These are phyloP conservation scores for Clostera curtula DNA, from an alignment of 2,888 invertebrate species.

Conservation along the genomic window DNA sequence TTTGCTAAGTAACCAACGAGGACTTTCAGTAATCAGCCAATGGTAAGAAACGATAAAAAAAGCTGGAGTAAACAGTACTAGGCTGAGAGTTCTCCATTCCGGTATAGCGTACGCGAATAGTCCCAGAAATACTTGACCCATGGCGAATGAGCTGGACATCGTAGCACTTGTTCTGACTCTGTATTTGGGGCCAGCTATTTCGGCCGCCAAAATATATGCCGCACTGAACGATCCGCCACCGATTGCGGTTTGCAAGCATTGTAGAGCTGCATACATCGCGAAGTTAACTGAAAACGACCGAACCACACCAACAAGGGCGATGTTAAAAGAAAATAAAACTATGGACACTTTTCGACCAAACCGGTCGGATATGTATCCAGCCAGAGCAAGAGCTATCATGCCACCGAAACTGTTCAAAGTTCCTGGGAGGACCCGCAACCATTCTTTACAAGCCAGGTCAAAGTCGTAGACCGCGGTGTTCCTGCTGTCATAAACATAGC, in stretches of 20 bases:
- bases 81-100: constrained; percentile 80
- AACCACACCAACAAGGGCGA: constrained; percentile 48
- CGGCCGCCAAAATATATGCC: constrained; percentile 77
- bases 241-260: constrained; percentile 56
- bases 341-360: constrained; percentile 54
- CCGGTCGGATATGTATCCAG: constrained; percentile 82
- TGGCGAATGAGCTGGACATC: constrained; percentile 80
- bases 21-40: constrained; percentile 82
- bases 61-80: constrained; percentile 80
- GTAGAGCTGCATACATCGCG: constrained; percentile 52
- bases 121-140: constrained; percentile 82
- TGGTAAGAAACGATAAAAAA: constrained; percentile 78
- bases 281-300: constrained; percentile 62
- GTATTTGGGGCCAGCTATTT: constrained; percentile 83
- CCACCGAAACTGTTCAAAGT: constrained; percentile 84
- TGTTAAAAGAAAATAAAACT: constrained; percentile 54
- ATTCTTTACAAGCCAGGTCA: constrained; percentile 70
- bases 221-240: constrained; percentile 62
- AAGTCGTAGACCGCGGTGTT: constrained; percentile 61
- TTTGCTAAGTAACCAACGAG: constrained; percentile 84
- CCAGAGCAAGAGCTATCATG: constrained; percentile 78
- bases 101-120: constrained; percentile 78
- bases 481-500: constrained; percentile 47
- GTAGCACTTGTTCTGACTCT: constrained; percentile 82
- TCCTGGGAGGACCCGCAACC: constrained; percentile 83